A percentile compares a stretch with the other conserved stretches of the same genome.
Evolutionary conservation across 2,797 vertebrate species (phyloP).

Genomic region (Acrossocheilus wenchowensis): DNA sequence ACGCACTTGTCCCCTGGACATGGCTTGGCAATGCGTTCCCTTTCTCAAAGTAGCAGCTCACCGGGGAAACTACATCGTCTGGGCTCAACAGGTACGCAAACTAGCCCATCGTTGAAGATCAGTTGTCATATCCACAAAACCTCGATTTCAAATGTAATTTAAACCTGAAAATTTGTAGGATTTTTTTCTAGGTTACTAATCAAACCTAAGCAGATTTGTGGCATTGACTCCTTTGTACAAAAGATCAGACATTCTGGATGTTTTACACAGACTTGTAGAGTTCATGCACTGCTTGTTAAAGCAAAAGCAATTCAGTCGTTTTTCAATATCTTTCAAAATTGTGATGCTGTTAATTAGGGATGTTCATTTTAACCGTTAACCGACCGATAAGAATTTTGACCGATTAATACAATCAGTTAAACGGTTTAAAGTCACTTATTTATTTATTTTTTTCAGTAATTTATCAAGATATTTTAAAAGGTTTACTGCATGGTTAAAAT

Average conservation of each 20-base stretch:
- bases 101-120: neutral
- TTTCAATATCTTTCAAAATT: neutral
- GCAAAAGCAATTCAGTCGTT: neutral
- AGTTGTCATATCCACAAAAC: neutral
- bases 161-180: neutral
- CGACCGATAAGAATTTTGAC: too few species aligned
- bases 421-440: too few species aligned
- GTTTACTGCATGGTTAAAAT: too few species aligned
- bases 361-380: too few species aligned
- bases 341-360: too few species aligned
- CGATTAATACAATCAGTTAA: too few species aligned
- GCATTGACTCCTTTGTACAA: neutral
- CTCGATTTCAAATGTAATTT: neutral
- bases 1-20: slow-evolving; percentile 77
- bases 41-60: slow-evolving; percentile 59
- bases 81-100: slow-evolving; percentile 71
- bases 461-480: too few species aligned
- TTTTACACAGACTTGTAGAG: neutral
- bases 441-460: too few species aligned
- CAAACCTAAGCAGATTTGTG: neutral
- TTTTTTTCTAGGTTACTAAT: neutral
- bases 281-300: neutral
- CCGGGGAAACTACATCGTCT: slow-evolving; percentile 69
- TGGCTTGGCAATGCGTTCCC: slow-evolving; percentile 63
- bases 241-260: neutral